Base-by-base conservation (phyloP, 2,113 vertebrate species). In the Pygoscelis antarcticus region DNA sequence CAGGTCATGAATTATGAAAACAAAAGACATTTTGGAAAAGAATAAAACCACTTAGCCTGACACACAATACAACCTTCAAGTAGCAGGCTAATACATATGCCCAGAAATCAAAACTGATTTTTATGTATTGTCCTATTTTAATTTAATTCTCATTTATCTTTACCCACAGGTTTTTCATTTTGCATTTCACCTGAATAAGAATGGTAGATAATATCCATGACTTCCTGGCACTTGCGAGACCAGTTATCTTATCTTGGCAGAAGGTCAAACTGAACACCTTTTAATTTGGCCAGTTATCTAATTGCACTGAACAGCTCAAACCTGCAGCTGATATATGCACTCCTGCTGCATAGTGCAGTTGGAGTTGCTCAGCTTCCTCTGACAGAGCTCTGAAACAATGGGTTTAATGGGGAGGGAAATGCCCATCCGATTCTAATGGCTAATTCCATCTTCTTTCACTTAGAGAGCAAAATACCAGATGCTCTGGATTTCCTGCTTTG, bases 1-100 rank as follows among this genome's bases (percentile, higher is more conserved):
- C 52, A 82, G 78, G 74, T 46, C 55, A 96, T 96, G 81, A 97
- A 96, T 96, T 97, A 95, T 49, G 65, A 87, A 71, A 90, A 74
- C 55, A 93, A 87, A 57, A 94, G 90, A 84, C 60, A 94, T 94
- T 85, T 61, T 64, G 19, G 38, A 89, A 96, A 79, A 68, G 34
- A 78, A 90, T 60, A 81, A 94, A 96, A 77, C 70, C 66, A 44
- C 80, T 64, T 92, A 89, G 64, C n/a, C 94, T 86, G 68, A 66
- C 12, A 64, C 36, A 65, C 16, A 84, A 52, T 10, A 60, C 42
- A 91, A 44, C 38, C 32, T 70, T 40, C 64, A 61, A 13, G 26
- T 54, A 83, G 42, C n/a, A 68, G 40, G 14, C 7, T 16, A 75
- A 78, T 20, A 68, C 14, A 88, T 22, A 85, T 11, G 16, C 40